Conservation (phyloP, 37 sponge, comb jelly and placozoan species). For the Eunapius fragilis region DNA sequence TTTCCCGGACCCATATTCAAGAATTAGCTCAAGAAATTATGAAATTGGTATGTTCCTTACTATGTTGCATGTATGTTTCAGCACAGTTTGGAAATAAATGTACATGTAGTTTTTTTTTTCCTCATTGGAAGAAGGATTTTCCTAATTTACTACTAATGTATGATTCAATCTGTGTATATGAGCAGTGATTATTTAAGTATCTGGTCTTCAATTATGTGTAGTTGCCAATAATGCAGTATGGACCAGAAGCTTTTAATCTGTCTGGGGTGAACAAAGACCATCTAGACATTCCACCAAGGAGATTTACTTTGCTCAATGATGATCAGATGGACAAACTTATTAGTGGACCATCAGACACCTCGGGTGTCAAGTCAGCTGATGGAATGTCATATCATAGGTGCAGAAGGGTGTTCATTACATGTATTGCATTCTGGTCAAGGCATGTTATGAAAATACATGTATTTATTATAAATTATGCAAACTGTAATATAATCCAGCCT, state of each 20-base stretch:
- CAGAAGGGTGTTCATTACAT: no score
- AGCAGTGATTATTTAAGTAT: no score
- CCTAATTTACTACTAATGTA: background rate
- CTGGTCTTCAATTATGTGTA: no score
- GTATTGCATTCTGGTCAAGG: no score
- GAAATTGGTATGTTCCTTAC: slow-evolving; percentile 27
- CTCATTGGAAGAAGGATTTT: no score
- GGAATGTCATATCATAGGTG: no score
- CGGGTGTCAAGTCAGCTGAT: background rate
- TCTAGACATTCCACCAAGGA: slow-evolving; percentile 5
- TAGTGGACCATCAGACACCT: background rate
- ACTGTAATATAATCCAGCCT: no score
- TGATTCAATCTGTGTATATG: background rate
- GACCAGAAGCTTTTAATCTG: slow-evolving; percentile 7
- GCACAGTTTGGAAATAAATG: background rate
- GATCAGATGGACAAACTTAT: slow-evolving; percentile 5
- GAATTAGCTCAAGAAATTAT: slow-evolving; percentile 49
- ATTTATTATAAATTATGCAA: no score
- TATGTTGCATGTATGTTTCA: background rate
- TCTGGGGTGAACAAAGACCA: background rate
- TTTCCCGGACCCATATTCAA: slow-evolving; percentile 20
- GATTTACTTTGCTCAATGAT: slow-evolving; percentile 20
- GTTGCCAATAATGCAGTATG: background rate
- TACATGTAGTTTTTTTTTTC: background rate
- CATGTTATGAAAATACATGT: no score